These are phyloP conservation scores for Diphyllodes magnificus DNA, from an alignment of 2,113 vertebrate genomes.

Conservation along the genomic window DNA sequence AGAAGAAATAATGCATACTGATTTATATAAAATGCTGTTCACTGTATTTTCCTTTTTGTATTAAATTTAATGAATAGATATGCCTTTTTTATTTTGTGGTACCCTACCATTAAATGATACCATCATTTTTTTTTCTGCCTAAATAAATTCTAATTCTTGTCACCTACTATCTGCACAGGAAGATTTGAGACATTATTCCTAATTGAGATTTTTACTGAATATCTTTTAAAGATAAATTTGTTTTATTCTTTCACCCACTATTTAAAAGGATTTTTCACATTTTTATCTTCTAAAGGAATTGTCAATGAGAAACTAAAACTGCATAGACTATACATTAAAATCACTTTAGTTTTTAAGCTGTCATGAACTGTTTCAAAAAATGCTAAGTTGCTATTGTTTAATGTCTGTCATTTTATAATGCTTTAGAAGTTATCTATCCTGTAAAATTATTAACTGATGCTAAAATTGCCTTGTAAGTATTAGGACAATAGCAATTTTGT, in stretches of 20 bases:
- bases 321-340: conserved; percentile 87
- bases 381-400: conserved; percentile 88
- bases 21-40: conserved; percentile 73
- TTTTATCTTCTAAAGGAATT: conserved; percentile 86
- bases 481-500: conserved; percentile 90
- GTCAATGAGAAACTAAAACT: conserved; percentile 85
- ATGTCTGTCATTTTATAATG: conserved; percentile 90
- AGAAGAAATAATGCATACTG: conserved; percentile 70
- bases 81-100: conserved; percentile 76
- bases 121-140: conserved; percentile 69
- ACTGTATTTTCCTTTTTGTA: conserved; percentile 73
- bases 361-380: conserved; percentile 87
- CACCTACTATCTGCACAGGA: conserved; percentile 72
- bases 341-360: conserved; percentile 89
- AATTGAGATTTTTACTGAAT: conserved; percentile 84
- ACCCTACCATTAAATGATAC: conserved; percentile 79
- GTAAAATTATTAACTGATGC: conserved; percentile 89
- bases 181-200: conserved; percentile 81
- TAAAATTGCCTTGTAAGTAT: conserved; percentile 92
- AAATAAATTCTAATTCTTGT: conserved; percentile 82
- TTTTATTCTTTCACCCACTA: conserved; percentile 85
- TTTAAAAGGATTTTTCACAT: conserved; percentile 88
- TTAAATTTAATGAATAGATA: conserved; percentile 79
- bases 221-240: conserved; percentile 86
- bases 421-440: conserved; percentile 89